Evolutionary conservation across 2,797 vertebrate genomes (phyloP).

Genomic region (Lacerta agilis): DNA sequence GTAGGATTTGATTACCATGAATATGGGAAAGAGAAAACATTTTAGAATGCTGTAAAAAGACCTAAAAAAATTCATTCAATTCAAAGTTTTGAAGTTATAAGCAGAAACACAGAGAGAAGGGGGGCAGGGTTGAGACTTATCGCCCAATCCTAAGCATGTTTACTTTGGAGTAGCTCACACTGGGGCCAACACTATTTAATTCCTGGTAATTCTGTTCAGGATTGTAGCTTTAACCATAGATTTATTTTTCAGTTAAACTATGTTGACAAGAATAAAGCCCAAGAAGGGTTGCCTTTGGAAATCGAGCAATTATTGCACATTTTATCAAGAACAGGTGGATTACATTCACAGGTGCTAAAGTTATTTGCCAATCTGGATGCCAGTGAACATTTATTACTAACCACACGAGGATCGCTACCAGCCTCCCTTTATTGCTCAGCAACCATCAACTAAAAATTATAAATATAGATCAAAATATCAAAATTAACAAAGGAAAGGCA

Average conservation of each 20-base stretch:
- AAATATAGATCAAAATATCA: neutral
- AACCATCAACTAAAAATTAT: neutral
- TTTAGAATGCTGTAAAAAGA: neutral
- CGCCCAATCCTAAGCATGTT: neutral
- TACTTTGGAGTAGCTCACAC: neutral
- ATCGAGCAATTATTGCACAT: slow-evolving; percentile 14
- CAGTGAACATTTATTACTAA: neutral
- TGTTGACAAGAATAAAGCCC: slow-evolving; percentile 5
- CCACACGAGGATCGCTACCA: neutral
- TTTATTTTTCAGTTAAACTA: neutral
- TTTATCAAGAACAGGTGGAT: slow-evolving; percentile 8
- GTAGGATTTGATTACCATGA: slow-evolving; percentile 13
- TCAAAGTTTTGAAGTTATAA: neutral
- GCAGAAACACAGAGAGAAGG: neutral
- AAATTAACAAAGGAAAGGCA: neutral
- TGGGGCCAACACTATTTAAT: neutral
- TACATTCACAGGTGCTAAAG: neutral
- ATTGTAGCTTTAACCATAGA: neutral
- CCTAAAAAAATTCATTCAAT: neutral
- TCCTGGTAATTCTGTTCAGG: neutral
- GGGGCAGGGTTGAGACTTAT: neutral
- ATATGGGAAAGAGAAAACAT: neutral
- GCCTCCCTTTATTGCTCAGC: neutral
- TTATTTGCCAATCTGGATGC: neutral
- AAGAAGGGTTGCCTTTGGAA: slow-evolving; percentile 17